Conservation (phyloP, 1,140 invertebrate species). For the Uloborus diversus region DNA sequence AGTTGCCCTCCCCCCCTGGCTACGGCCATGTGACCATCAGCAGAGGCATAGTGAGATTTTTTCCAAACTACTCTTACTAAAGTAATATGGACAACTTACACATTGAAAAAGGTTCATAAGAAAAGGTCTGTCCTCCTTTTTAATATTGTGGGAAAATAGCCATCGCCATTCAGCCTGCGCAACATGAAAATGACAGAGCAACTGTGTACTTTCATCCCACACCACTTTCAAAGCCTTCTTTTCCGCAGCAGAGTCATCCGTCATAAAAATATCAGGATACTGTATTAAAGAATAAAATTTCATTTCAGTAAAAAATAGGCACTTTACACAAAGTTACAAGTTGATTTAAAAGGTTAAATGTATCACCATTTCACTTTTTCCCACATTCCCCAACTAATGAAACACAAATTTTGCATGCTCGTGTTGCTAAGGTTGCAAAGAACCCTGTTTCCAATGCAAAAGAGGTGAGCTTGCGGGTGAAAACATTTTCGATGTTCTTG, state of each 20-base stretch:
- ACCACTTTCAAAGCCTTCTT: not conserved
- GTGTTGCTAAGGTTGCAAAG: too few species aligned
- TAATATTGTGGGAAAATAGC: not conserved
- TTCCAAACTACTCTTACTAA: too few species aligned
- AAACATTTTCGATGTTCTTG: not conserved
- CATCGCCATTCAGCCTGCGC: not conserved
- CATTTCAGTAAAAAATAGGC: not conserved
- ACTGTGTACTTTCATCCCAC: not conserved
- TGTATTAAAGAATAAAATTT: not conserved
- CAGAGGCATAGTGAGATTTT: too few species aligned
- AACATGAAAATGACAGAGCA: slow-evolving; percentile 15
- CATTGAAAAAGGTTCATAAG: not conserved
- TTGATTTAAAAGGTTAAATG: not conserved
- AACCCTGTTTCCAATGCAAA: too few species aligned
- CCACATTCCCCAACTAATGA: not conserved
- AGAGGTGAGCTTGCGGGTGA: not conserved
- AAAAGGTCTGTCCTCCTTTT: not conserved
- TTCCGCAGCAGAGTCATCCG: not conserved
- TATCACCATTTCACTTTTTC: not conserved
- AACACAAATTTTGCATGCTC: not conserved
- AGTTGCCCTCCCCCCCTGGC: too few species aligned
- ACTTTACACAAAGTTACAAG: not conserved
- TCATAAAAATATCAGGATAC: not conserved
- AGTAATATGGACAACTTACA: too few species aligned
- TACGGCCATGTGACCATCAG: too few species aligned